Base-by-base conservation (phyloP, 1,140 invertebrate genomes). In the Drosophila pachea region DNA sequence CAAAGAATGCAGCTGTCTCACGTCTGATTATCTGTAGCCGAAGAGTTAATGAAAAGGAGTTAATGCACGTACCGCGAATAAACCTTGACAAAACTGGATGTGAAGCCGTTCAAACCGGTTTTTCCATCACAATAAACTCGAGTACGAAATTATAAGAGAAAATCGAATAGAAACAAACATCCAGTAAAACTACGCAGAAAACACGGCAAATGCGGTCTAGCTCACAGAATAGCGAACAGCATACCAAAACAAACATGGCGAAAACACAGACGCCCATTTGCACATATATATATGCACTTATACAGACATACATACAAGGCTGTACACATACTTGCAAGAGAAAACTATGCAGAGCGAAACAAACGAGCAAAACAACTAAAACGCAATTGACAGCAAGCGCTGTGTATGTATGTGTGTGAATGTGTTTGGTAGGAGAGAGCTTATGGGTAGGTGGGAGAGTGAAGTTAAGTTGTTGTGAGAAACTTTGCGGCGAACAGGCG, bases 281-380 rank as follows among this genome's bases (percentile, higher is more conserved):
- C 5, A 50, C 7, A 43, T 32, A 56, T 35, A 43, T 12, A 48
- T 36, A 55, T n/a, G n/a, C 38, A 31, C 32, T 42, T 12, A 31
- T 55, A 67, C 7, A 32, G 14, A 7, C 45, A 48, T 65, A n/a
- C 9, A 47, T 7, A 45, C 38, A 60, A 22, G 22, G 22, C 22
- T 38, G 14, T 2, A n/a, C 50, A 35, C 49, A 68, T 29, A 53
- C 29, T 31, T 53, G 47, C 14, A 32, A 40, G 43, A 16, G 45
- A 65, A 78, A 84, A 74, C 70, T 86, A 86, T 76, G 49, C 49
- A 43, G 66, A 76, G 63, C 76, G 81, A 86, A 84, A 42, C 69
- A 74, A 74, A 79, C 73, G 73, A 84, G 79, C 79, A 84, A 84
- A 86, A 86, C 79, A 84, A 86, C 76, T 81, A 86, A 86, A 74